Evolutionary conservation across 2,113 vertebrate genomes (phyloP).

Genomic region (Benitochromis conjunctus): DNA sequence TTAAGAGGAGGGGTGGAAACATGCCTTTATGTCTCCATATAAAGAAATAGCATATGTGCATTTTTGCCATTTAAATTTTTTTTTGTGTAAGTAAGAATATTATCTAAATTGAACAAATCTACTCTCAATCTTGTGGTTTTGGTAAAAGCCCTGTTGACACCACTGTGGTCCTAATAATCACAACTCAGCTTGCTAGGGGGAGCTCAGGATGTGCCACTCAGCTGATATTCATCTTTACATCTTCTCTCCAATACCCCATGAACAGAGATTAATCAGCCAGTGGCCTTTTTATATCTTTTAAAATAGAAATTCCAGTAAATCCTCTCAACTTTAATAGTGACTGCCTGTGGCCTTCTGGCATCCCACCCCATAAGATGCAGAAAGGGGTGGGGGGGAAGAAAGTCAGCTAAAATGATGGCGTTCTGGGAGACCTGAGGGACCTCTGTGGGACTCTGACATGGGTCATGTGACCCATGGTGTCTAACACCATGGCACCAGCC

Average conservation of each 20-base stretch:
- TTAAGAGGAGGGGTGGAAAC: slow-evolving; percentile 30
- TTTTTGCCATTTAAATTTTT: background rate
- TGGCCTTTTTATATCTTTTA: slow-evolving; percentile 49
- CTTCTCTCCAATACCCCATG: slow-evolving; percentile 15
- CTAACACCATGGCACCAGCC: slow-evolving; percentile 66
- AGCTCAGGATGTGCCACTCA: slow-evolving; percentile 7
- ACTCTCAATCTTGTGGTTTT: background rate
- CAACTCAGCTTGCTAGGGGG: background rate
- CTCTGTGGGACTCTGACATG: slow-evolving; percentile 38
- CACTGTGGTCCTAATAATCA: background rate
- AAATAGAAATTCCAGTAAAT: slow-evolving; percentile 62
- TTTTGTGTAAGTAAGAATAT: background rate
- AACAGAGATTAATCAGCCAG: slow-evolving; percentile 31
- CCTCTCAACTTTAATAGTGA: slow-evolving; percentile 44
- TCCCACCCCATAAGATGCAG: slow-evolving; percentile 5
- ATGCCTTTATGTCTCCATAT: slow-evolving; percentile 35
- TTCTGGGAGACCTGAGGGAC: slow-evolving; percentile 51
- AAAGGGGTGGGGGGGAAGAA: background rate
- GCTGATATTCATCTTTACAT: slow-evolving; percentile 32
- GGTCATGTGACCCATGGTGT: slow-evolving; percentile 65
- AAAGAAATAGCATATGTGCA: background rate
- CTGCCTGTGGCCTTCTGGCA: slow-evolving; percentile 44
- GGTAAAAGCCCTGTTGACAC: background rate
- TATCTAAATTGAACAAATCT: background rate
- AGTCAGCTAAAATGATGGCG: background rate